Evolutionary conservation across 2,113 vertebrate genomes (phyloP).

Genomic region (Chaetops frenatus): DNA sequence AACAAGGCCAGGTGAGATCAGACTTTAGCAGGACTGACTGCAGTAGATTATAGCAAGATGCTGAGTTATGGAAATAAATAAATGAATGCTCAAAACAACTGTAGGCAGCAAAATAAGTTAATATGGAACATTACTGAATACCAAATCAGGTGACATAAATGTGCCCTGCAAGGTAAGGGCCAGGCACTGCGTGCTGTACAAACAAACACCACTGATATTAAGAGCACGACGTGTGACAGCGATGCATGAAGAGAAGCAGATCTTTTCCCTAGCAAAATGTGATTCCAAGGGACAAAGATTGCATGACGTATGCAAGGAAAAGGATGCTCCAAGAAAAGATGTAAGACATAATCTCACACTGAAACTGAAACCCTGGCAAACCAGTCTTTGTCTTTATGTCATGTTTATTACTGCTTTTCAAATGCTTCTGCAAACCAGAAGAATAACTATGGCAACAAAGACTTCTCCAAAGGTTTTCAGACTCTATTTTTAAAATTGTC

Average conservation of each 20-base stretch:
- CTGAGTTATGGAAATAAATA: neutral
- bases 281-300: neutral
- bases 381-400: neutral
- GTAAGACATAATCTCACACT: neutral
- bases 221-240: neutral
- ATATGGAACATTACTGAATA: neutral
- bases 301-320: neutral
- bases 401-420: constrained; percentile 37
- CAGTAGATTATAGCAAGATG: neutral
- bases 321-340: neutral
- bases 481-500: constrained; percentile 23
- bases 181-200: neutral
- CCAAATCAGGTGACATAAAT: neutral
- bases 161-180: neutral
- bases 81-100: neutral
- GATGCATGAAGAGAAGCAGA: neutral
- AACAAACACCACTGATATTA: neutral
- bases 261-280: neutral
- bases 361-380: neutral
- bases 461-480: constrained; percentile 29
- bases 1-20: neutral
- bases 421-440: constrained; percentile 25
- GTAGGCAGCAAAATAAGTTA: neutral
- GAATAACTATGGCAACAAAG: constrained; percentile 68
- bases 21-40: neutral